These are phyloP conservation scores for Epinotia demarniana DNA, from an alignment of 2,888 invertebrate species.

Conservation along the genomic window DNA sequence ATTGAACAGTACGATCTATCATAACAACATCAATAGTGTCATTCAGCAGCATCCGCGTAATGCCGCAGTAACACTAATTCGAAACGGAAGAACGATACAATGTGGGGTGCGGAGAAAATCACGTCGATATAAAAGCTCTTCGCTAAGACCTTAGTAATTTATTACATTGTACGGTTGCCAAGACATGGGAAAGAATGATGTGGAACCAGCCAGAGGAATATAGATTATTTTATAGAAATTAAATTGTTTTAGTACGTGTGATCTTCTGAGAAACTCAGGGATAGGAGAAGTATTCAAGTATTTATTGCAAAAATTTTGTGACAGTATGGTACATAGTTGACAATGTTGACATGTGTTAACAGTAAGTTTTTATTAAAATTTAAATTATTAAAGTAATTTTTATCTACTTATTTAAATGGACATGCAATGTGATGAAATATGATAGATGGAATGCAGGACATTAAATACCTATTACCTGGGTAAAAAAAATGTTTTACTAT, in stretches of 20 bases:
- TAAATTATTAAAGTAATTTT: no score
- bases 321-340: no score
- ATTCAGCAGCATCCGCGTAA: slow-evolving; percentile 6
- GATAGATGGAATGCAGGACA: no score
- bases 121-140: slow-evolving; percentile 61
- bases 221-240: slow-evolving; percentile 44
- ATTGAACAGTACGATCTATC: not conserved
- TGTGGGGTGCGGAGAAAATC: slow-evolving; percentile 52
- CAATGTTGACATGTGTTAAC: no score
- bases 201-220: slow-evolving; percentile 46
- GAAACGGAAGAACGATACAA: slow-evolving; percentile 48
- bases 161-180: slow-evolving; percentile 65
- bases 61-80: slow-evolving; percentile 52
- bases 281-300: no score
- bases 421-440: no score
- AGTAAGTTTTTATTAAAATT: no score
- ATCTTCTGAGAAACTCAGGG: not conserved
- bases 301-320: no score
- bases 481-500: no score
- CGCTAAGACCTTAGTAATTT: slow-evolving; percentile 67
- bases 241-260: slow-evolving; percentile 45
- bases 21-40: slow-evolving; percentile 1
- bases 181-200: slow-evolving; percentile 56
- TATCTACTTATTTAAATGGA: no score
- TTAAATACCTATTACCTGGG: no score